Conservation (phyloP, 2,888 invertebrate genomes). For the Macaria notata region DNA sequence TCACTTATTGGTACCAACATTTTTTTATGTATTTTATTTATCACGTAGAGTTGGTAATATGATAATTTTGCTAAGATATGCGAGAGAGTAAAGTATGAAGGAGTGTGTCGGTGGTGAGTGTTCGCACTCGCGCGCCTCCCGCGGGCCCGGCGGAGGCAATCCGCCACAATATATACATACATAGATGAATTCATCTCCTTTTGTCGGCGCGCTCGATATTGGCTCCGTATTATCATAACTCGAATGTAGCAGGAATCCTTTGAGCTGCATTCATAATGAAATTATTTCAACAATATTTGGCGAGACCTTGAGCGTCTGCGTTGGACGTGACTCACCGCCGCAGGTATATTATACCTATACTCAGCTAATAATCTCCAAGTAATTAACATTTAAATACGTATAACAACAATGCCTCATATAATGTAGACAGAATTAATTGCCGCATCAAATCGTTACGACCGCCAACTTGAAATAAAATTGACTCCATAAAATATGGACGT, state of each 20-base stretch:
- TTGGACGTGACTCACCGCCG: slow-evolving; percentile 4
- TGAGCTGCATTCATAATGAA: slow-evolving; percentile 10
- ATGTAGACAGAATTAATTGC: slow-evolving; percentile 10
- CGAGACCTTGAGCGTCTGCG: slow-evolving; percentile 7
- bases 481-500: too few relatives aligned
- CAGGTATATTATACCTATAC: background rate
- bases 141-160: slow-evolving; percentile 1
- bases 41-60: too few relatives aligned
- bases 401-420: slow-evolving; percentile 1
- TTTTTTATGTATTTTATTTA: too few relatives aligned
- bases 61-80: too few relatives aligned
- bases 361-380: slow-evolving; percentile 3
- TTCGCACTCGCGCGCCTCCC: slow-evolving; percentile 3
- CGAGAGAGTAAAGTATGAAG: too few relatives aligned
- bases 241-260: slow-evolving; percentile 6
- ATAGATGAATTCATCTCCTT: slow-evolving; percentile 6
- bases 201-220: background rate
- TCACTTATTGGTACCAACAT: too few relatives aligned
- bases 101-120: too few relatives aligned
- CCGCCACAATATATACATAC: background rate
- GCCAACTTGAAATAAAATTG: background rate
- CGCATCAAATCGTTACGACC: slow-evolving; percentile 4
- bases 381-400: slow-evolving; percentile 2
- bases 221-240: background rate
- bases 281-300: slow-evolving; percentile 2